Percentiles rank a stretch among this genome's conserved stretches.
Conservation (phyloP, 2,888 invertebrate species). For the Laspeyria flexula region DNA sequence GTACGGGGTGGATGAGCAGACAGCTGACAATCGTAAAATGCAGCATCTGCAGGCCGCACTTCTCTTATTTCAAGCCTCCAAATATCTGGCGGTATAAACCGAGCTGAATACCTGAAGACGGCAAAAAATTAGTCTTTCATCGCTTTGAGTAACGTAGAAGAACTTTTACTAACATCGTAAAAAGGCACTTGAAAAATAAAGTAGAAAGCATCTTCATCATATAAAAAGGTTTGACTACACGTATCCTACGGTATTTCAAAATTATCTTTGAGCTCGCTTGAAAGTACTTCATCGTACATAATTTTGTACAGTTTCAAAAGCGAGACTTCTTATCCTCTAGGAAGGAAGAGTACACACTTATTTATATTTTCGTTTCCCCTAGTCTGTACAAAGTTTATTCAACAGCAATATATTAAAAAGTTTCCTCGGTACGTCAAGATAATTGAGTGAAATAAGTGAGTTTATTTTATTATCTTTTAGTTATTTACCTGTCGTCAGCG, state of each 20-base stretch:
- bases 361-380: conserved; percentile 34
- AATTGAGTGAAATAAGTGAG: conserved; percentile 28
- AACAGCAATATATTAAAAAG: conserved; percentile 39
- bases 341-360: conserved; percentile 23
- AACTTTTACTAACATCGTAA: neutral
- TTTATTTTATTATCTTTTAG: conserved; percentile 24
- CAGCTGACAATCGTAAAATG: conserved; percentile 78
- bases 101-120: conserved; percentile 70
- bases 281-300: conserved; percentile 33
- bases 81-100: conserved; percentile 80
- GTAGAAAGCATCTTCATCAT: neutral
- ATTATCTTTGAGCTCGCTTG: conserved; percentile 3
- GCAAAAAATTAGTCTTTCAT: neutral
- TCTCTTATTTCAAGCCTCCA: conserved; percentile 76
- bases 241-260: neutral
- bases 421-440: conserved; percentile 22
- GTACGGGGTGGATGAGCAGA: conserved; percentile 80
- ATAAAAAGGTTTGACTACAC: neutral
- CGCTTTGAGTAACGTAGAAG: neutral
- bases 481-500: conserved; percentile 72
- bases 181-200: neutral
- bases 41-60: conserved; percentile 76
- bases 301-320: conserved; percentile 32
- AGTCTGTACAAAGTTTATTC: conserved; percentile 30
- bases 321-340: conserved; percentile 22